Conservation (phyloP, 2,113 vertebrate genomes). For the Fulmarus glacialis region DNA sequence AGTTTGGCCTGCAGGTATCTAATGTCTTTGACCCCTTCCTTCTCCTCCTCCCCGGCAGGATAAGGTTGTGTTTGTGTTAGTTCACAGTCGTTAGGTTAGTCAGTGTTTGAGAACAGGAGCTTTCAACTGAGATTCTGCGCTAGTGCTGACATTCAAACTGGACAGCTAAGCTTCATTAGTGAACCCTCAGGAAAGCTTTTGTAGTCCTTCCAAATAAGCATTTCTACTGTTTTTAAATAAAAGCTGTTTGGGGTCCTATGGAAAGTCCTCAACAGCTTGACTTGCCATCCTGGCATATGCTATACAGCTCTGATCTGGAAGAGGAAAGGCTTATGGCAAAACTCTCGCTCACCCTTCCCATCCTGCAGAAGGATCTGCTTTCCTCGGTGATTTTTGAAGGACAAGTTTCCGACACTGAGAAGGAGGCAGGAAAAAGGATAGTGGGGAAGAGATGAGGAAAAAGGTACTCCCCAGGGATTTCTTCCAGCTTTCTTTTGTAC, state of each 20-base stretch:
- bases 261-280: neutral
- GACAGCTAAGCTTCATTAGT: neutral
- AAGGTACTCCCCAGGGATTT: neutral
- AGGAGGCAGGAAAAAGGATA: neutral
- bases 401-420: neutral
- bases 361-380: slow-evolving; percentile 11
- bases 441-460: neutral
- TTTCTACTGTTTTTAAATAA: neutral
- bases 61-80: neutral
- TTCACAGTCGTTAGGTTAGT: neutral
- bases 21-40: neutral
- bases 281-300: neutral
- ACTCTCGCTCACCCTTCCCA: neutral
- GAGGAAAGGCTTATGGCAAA: neutral
- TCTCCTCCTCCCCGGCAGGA: neutral
- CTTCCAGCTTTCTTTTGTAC: neutral
- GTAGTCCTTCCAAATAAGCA: neutral
- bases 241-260: neutral
- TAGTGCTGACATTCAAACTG: neutral
- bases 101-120: neutral
- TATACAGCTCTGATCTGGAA: neutral
- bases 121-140: neutral
- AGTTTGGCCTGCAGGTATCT: neutral
- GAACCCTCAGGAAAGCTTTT: neutral
- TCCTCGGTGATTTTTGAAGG: slow-evolving; percentile 22